Percentiles rank a stretch among this genome's conserved stretches.
Conservation (phyloP, 1,140 invertebrate species). For the Conus betulinus region DNA sequence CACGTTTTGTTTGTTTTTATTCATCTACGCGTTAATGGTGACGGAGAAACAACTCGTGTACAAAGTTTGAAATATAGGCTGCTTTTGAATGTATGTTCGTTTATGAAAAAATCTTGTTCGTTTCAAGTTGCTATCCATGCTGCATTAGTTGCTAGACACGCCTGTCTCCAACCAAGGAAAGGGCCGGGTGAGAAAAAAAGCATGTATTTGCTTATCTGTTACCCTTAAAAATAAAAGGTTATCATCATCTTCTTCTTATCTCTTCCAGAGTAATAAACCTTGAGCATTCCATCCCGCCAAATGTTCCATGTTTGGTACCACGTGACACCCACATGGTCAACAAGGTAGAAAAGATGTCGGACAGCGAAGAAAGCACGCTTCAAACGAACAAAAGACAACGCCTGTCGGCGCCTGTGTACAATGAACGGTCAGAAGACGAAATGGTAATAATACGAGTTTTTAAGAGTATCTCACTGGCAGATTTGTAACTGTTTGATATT, state of each 20-base stretch:
- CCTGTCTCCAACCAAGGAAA: no score
- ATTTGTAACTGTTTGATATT: neutral
- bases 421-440: conserved; percentile 67
- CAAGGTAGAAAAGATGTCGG: conserved; percentile 59
- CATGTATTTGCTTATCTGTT: no score
- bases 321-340: conserved; percentile 52
- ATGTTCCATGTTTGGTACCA: conserved; percentile 35
- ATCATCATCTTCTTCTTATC: no score
- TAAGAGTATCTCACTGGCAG: neutral
- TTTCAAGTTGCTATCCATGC: no score
- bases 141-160: no score
- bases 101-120: no score
- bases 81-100: no score
- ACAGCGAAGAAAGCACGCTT: conserved; percentile 61
- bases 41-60: no score
- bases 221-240: no score
- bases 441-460: conserved; percentile 45
- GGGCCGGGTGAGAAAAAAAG: no score
- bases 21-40: neutral
- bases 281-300: neutral
- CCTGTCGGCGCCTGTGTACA: conserved; percentile 43
- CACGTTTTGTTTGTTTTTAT: conserved; percentile 1
- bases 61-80: no score
- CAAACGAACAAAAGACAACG: conserved; percentile 58
- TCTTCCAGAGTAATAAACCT: no score